A percentile compares a stretch with the other conserved stretches of the same genome.
Evolutionary conservation across 2,888 invertebrate genomes (phyloP).

Genomic region (Scaptomyza flava): DNA sequence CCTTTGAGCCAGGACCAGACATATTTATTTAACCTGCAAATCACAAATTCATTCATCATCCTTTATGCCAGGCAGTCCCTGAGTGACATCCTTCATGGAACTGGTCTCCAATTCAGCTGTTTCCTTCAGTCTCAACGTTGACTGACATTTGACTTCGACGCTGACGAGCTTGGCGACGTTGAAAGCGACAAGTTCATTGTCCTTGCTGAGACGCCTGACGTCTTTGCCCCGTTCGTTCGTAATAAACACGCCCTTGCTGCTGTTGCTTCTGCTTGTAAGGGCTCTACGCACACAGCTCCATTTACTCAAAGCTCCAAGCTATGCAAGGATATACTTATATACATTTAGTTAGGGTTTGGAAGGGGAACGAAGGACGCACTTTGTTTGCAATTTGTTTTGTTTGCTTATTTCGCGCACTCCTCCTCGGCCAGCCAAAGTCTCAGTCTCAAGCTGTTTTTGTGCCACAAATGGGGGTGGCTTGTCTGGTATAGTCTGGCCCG

Average conservation of each 20-base stretch:
- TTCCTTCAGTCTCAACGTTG: slow-evolving; percentile 43
- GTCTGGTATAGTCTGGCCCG: slow-evolving; percentile 40
- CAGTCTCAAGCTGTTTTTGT: slow-evolving; percentile 35
- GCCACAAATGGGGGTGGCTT: slow-evolving; percentile 8
- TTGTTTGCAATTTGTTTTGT: slow-evolving; percentile 81
- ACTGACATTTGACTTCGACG: slow-evolving; percentile 78
- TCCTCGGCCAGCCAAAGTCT: slow-evolving; percentile 9
- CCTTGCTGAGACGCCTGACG: slow-evolving; percentile 57
- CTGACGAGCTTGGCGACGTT: slow-evolving; percentile 72
- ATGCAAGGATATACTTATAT: slow-evolving; percentile 8
- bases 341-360: not conserved
- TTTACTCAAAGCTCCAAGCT: slow-evolving; percentile 6
- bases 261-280: slow-evolving; percentile 15
- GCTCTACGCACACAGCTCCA: slow-evolving; percentile 42
- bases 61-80: slow-evolving; percentile 55
- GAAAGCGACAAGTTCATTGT: slow-evolving; percentile 81
- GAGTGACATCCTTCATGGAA: slow-evolving; percentile 59
- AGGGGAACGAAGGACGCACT: slow-evolving; percentile 70
- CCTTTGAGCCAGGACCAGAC: slow-evolving; percentile 40
- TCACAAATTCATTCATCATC: slow-evolving; percentile 81
- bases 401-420: slow-evolving; percentile 62
- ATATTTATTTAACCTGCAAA: slow-evolving; percentile 80
- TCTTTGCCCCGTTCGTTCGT: slow-evolving; percentile 26
- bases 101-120: slow-evolving; percentile 34
- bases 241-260: slow-evolving; percentile 68